Conservation (phyloP, 2,797 vertebrate species). For the Distichodus sexfasciatus region DNA sequence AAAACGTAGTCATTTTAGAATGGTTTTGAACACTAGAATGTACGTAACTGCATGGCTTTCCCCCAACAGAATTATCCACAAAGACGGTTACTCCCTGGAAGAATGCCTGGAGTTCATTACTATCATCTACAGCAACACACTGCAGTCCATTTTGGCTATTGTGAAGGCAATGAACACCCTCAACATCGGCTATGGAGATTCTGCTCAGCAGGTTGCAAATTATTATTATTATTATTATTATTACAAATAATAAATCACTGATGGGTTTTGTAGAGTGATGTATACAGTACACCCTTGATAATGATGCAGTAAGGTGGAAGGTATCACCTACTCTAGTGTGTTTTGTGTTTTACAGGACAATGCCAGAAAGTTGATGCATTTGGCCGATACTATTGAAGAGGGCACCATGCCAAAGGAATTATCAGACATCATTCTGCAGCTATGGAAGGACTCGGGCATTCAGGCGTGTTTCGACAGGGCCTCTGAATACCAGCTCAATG, state of each 20-base stretch:
- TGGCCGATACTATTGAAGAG: conserved; percentile 95
- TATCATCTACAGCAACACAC: conserved; percentile 96
- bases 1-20: too few relatives aligned
- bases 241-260: not conserved
- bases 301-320: too few relatives aligned
- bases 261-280: conserved; percentile 79
- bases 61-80: conserved; percentile 90
- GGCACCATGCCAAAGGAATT: conserved; percentile 95
- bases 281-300: too few relatives aligned
- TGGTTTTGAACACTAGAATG: too few relatives aligned
- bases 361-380: conserved; percentile 90
- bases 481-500: conserved; percentile 97
- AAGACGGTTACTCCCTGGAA: conserved; percentile 95
- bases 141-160: conserved; percentile 94
- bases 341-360: conserved; percentile 80
- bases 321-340: too few relatives aligned
- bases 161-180: conserved; percentile 92
- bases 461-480: conserved; percentile 93
- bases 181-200: conserved; percentile 85
- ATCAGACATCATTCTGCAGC: conserved; percentile 87
- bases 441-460: conserved; percentile 94
- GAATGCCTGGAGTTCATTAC: conserved; percentile 93
- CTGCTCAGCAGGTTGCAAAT: conserved; percentile 81
- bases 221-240: not conserved
- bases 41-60: too few relatives aligned